Percentiles rank a stretch among this genome's conserved stretches.
Conservation (phyloP, 2,888 invertebrate genomes). For the Hyles lineata region DNA sequence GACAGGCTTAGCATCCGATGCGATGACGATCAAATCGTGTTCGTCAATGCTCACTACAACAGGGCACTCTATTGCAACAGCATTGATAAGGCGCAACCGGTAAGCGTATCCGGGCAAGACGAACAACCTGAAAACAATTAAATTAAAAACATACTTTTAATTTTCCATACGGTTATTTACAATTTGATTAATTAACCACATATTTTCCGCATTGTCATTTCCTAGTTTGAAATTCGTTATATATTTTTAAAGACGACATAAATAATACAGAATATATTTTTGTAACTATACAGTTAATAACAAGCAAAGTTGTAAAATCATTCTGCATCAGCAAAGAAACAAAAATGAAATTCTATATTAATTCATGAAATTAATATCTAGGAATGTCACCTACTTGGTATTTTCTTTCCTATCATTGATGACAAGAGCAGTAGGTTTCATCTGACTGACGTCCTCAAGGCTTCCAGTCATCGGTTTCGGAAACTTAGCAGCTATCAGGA, state of each 20-base stretch:
- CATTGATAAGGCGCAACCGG: slow-evolving; percentile 83
- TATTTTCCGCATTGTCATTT: background rate
- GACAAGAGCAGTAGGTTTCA: slow-evolving; percentile 68
- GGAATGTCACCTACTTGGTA: slow-evolving; percentile 62
- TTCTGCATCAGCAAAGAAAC: no score
- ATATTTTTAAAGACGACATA: no score
- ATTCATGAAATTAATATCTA: no score
- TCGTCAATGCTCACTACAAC: slow-evolving; percentile 72
- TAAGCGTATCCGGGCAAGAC: slow-evolving; percentile 78
- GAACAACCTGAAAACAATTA: slow-evolving; percentile 65
- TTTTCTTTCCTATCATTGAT: slow-evolving; percentile 65
- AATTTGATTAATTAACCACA: background rate
- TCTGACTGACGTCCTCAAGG: slow-evolving; percentile 62
- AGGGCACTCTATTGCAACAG: slow-evolving; percentile 82
- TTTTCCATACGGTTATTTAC: no score
- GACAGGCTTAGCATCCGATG: slow-evolving; percentile 81
- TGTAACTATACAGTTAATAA: no score
- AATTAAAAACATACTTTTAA: no score
- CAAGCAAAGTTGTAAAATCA: no score
- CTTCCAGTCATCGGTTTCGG: slow-evolving; percentile 84
- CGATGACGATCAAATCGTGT: slow-evolving; percentile 81
- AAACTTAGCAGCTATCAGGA: slow-evolving; percentile 81
- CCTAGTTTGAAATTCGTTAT: no score
- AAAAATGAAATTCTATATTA: no score
- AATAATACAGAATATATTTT: no score